Evolutionary conservation across 2,797 vertebrate genomes (phyloP).

Genomic region (Eurystomus glaucurus): DNA sequence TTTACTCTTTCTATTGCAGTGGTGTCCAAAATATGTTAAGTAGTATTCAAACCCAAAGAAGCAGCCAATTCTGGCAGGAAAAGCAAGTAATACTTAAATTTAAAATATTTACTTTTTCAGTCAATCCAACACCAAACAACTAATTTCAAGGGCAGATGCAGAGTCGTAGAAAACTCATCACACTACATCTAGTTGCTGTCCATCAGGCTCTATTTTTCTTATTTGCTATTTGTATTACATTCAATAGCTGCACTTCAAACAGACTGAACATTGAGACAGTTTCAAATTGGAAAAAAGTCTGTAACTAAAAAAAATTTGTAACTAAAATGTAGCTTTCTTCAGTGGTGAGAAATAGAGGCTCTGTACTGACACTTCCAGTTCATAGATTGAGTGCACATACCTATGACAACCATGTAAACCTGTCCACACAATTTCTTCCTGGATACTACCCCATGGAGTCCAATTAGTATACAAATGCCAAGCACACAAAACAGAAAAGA

Average conservation of each 20-base stretch:
- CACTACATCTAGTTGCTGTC: neutral
- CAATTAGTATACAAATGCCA: neutral
- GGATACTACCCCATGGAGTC: neutral
- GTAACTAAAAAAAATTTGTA: neutral
- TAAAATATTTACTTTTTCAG: neutral
- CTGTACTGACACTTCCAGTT: neutral
- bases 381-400: fast-evolving
- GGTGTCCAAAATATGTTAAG: neutral
- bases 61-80: neutral
- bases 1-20: neutral
- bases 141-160: neutral
- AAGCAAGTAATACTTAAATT: neutral
- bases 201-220: neutral
- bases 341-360: neutral
- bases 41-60: neutral
- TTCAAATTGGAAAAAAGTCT: neutral
- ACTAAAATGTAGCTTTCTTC: neutral
- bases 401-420: neutral
- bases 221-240: neutral
- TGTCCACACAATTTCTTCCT: neutral
- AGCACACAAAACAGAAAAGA: neutral
- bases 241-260: neutral
- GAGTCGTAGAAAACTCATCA: neutral
- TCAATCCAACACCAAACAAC: neutral
- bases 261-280: neutral